Evolutionary conservation across 2,113 vertebrate genomes (phyloP).

Genomic region (Arothron firmamentum): DNA sequence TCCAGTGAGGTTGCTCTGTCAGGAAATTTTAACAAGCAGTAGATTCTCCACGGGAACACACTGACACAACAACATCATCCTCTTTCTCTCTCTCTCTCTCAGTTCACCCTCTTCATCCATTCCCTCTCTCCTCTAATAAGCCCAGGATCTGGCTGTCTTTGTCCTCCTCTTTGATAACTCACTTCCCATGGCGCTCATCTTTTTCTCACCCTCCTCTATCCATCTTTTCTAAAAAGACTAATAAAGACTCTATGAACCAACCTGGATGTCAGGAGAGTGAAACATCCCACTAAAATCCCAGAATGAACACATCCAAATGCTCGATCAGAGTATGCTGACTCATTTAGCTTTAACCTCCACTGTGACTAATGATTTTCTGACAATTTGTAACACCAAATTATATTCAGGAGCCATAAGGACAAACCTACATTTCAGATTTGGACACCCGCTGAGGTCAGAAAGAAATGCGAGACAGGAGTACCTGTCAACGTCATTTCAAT

Average conservation of each 20-base stretch:
- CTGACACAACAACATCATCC: constrained; percentile 69
- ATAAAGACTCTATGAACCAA: constrained; percentile 5
- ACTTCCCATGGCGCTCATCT: constrained; percentile 32
- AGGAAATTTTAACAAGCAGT: constrained; percentile 75
- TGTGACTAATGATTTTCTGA: background rate
- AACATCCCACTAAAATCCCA: background rate
- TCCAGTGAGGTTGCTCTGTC: constrained; percentile 61
- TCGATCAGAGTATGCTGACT: background rate
- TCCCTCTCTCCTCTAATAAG: constrained; percentile 57
- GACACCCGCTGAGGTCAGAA: background rate
- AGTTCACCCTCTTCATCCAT: constrained; percentile 46
- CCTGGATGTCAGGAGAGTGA: too few species aligned
- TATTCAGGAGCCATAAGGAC: background rate
- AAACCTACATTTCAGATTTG: background rate
- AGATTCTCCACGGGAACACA: constrained; percentile 61
- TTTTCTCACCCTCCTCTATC: constrained; percentile 37
- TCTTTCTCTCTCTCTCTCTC: constrained; percentile 32
- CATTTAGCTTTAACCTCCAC: background rate
- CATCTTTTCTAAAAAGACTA: constrained; percentile 45
- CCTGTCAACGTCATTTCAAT: too few species aligned
- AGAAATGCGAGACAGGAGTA: background rate
- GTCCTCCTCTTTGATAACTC: constrained; percentile 36
- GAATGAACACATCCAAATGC: background rate
- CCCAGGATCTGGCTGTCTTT: constrained; percentile 49
- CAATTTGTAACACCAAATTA: background rate